Evolutionary conservation across 35 echinoderm and acorn worm species (phyloP), one percentile per base, ranked within the genome.

Genomic region (Holothuria glaberrima): DNA sequence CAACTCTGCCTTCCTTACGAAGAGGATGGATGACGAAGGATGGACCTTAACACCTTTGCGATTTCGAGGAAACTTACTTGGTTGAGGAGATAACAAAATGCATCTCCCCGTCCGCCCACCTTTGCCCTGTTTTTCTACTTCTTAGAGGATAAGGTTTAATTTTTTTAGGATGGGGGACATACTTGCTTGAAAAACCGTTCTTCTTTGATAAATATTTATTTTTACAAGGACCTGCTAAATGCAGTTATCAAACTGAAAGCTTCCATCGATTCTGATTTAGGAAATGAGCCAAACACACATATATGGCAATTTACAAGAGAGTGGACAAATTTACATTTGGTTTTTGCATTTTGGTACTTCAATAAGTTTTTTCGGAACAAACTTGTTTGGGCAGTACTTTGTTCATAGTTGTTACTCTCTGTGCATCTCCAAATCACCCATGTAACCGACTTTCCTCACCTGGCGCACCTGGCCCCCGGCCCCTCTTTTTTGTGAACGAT

Each of bases 201-300:
- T 13, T 14, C 0, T n/a, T 72, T 72, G 30, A 72, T 72, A 14
- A 72, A 14, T 72, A 72, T 0, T 30, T 14, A 19, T 30, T 72
- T 72, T 30, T 72, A 72, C 29, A 0, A 72, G 30, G 69, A n/a
- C n/a, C n/a, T n/a, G n/a, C n/a, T n/a, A n/a, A n/a, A 72, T n/a
- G 69, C 69, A 21, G 13, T 32, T 72, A 72, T 30, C 29, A 1
- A 32, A 27, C 69, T 72, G 69, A 72, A 32, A 32, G 29, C 30
- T 32, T 72, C 69, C 22, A 32, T 27, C 29, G 22, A 72, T 72
- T 32, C 29, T 32, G 29, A 1, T 30, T 72, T 32, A n/a, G 22
- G 30, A 21, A 72, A 72, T 16, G 29, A 72, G 19, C 69, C 69
- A 72, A 72, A 72, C 29, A 72, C 5, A n/a, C 69, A 72, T 27